Evolutionary conservation across 2,797 vertebrate species (phyloP).

Genomic region (Hyperoplus immaculatus): DNA sequence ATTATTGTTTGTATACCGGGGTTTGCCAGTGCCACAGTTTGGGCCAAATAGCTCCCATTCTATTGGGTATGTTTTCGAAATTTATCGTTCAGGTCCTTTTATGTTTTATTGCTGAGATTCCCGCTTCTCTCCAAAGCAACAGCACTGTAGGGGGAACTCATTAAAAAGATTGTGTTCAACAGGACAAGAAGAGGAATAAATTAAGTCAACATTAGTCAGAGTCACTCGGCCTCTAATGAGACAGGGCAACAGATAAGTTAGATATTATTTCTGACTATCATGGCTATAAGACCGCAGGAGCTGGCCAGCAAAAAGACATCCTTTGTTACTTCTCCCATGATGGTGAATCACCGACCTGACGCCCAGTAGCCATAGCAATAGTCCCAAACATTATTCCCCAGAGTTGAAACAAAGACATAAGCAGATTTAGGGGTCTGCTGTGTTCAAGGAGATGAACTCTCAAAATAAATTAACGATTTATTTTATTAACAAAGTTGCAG

Average conservation of each 20-base stretch:
- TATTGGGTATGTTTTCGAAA: constrained; percentile 59
- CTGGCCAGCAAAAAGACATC: constrained; percentile 50
- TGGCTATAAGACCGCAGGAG: constrained; percentile 54
- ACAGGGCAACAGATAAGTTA: constrained; percentile 44
- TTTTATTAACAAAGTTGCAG: constrained; percentile 1
- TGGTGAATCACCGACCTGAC: constrained; percentile 69
- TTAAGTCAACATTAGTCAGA: constrained; percentile 55
- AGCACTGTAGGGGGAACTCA: constrained; percentile 38
- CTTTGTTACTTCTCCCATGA: constrained; percentile 79
- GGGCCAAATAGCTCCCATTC: constrained; percentile 72
- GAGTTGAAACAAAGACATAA: constrained; percentile 33
- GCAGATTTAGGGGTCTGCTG: constrained; percentile 10
- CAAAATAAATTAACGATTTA: not conserved
- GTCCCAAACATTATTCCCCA: constrained; percentile 48
- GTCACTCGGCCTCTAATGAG: constrained; percentile 30
- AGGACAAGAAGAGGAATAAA: constrained; percentile 38
- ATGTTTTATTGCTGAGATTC: constrained; percentile 44
- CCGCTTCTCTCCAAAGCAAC: constrained; percentile 41
- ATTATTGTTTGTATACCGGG: constrained; percentile 68
- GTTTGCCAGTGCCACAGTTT: constrained; percentile 61
- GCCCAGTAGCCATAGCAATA: constrained; percentile 69
- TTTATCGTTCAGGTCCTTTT: constrained; percentile 50
- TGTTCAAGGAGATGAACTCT: constrained; percentile 16
- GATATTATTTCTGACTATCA: constrained; percentile 61
- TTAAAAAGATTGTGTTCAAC: constrained; percentile 19